A percentile compares a stretch with the other conserved stretches of the same genome.
phyloP scores from a whole-genome alignment of 1,140 invertebrate species.

The Platyscapa corneri region DNA sequence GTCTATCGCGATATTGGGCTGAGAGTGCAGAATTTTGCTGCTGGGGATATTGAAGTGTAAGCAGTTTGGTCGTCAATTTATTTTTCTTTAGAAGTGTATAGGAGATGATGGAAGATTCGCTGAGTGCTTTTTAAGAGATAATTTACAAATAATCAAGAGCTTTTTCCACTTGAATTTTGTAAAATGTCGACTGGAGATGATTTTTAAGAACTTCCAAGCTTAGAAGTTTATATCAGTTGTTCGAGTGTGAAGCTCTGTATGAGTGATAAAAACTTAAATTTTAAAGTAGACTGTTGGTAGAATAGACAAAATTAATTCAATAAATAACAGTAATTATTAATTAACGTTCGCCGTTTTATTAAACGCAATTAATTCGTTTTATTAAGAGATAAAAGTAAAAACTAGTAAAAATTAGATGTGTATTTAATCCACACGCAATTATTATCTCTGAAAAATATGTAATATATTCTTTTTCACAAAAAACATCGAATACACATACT shows the following conservation, averaged over 20 bases:
- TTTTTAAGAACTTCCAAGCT: background rate
- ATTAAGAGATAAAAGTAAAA: too few species aligned
- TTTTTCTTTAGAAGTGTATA: background rate
- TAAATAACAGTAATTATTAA: too few species aligned
- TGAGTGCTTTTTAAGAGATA: conserved; percentile 17
- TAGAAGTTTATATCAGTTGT: background rate
- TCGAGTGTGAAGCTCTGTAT: background rate
- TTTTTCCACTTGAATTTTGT: background rate
- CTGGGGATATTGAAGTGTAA: background rate
- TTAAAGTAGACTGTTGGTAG: background rate
- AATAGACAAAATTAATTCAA: background rate
- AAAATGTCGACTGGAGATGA: background rate
- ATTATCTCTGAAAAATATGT: too few species aligned
- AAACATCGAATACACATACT: too few species aligned
- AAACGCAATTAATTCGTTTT: too few species aligned
- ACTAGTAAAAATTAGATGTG: too few species aligned
- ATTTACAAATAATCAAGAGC: conserved; percentile 2
- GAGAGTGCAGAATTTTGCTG: conserved; percentile 45
- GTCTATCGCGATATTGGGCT: conserved; percentile 37
- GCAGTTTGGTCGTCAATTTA: background rate
- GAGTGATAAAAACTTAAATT: background rate
- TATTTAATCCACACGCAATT: too few species aligned
- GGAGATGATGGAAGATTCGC: background rate
- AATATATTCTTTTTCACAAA: too few species aligned
- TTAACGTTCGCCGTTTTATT: too few species aligned